Conservation (phyloP, 2,888 invertebrate genomes). For the Arge pagana region DNA sequence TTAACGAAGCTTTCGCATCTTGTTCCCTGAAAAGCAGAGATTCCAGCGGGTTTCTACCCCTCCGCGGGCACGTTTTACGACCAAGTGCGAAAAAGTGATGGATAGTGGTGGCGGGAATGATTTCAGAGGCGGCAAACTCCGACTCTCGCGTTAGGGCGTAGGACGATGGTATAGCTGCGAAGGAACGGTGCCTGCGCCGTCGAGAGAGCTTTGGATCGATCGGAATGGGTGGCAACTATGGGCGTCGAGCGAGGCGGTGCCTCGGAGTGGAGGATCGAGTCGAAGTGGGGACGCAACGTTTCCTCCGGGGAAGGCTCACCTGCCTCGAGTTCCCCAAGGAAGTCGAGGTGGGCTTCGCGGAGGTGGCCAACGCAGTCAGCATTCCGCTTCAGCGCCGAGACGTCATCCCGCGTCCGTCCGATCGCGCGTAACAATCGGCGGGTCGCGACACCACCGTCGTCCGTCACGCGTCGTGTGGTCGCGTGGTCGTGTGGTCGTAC, state of each 20-base stretch:
- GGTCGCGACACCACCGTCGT: constrained; percentile 21
- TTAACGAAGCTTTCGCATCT: too few relatives aligned
- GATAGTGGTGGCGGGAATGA: too few relatives aligned
- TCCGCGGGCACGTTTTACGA: too few relatives aligned
- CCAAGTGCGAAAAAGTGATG: too few relatives aligned
- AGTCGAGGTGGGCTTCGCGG: constrained; percentile 34
- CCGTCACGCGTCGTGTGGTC: background rate
- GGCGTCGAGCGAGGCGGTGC: constrained; percentile 22
- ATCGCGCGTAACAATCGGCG: constrained; percentile 19
- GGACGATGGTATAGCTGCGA: too few relatives aligned
- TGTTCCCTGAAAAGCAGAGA: too few relatives aligned
- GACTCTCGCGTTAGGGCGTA: too few relatives aligned
- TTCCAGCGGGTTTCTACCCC: too few relatives aligned
- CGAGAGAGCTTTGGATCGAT: constrained; percentile 27
- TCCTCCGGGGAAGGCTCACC: constrained; percentile 3
- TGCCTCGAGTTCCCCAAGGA: constrained; percentile 27
- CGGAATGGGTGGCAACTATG: constrained; percentile 14
- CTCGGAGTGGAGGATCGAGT: background rate
- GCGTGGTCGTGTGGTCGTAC: background rate
- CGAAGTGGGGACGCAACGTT: constrained; percentile 16
- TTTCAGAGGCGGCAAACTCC: too few relatives aligned
- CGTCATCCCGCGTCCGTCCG: constrained; percentile 35
- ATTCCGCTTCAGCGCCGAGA: constrained; percentile 48
- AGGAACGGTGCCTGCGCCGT: too few relatives aligned
- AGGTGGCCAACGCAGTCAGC: constrained; percentile 50